A percentile compares a stretch with the other conserved stretches of the same genome.
Evolutionary conservation across 2,888 invertebrate genomes (phyloP).

Genomic region (Polydesmus complanatus): DNA sequence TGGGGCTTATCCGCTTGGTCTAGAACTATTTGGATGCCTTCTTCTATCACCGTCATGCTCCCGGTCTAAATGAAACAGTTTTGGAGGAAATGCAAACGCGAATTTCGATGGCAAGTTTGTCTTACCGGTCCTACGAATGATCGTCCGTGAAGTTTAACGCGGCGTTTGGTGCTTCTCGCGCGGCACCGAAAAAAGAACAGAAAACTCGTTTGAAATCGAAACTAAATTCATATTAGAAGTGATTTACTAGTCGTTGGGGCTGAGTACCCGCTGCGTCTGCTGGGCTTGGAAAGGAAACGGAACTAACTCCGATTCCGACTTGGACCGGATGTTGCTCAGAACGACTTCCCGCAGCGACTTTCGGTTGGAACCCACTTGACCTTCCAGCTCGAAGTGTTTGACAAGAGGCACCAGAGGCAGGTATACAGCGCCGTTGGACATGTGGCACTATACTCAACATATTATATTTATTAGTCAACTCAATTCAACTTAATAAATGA

Average conservation of each 20-base stretch:
- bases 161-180: not conserved
- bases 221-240: not conserved
- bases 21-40: slow-evolving; percentile 6
- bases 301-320: not conserved
- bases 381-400: not conserved
- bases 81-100: no score
- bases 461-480: not conserved
- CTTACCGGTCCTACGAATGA: not conserved
- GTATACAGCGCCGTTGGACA: slow-evolving; percentile 5
- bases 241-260: not conserved
- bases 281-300: not conserved
- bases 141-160: not conserved
- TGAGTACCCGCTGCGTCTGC: not conserved
- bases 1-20: not conserved
- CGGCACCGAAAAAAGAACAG: no score
- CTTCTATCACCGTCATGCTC: slow-evolving; percentile 9
- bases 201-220: no score
- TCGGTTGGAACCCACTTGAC: not conserved
- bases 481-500: no score
- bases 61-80: not conserved
- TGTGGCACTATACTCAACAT: slow-evolving; percentile 7
- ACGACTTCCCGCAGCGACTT: no score
- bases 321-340: not conserved
- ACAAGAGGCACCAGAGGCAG: slow-evolving; percentile 6
- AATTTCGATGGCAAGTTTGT: no score